Conservation (phyloP, 1,140 invertebrate species). For the Spodoptera litura region DNA sequence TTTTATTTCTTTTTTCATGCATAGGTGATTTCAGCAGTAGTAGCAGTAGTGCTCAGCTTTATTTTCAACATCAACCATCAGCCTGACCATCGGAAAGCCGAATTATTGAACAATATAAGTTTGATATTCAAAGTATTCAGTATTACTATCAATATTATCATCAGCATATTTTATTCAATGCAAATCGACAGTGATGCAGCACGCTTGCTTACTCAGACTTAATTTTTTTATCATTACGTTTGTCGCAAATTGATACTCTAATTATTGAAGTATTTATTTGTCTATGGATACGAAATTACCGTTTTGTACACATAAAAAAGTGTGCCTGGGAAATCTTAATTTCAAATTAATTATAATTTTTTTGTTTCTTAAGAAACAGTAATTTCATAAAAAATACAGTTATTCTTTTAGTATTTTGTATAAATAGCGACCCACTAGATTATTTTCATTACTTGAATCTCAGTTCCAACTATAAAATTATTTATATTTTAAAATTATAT, state of each 20-base stretch:
- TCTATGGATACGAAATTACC: neutral
- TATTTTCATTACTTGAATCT: no score
- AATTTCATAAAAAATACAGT: no score
- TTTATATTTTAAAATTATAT: no score
- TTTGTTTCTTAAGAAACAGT: no score
- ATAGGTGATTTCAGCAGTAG: constrained; percentile 88
- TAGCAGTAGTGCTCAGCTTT: constrained; percentile 87
- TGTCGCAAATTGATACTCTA: neutral
- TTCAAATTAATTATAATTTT: no score
- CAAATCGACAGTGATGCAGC: constrained; percentile 58
- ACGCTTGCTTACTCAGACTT: neutral
- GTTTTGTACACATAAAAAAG: no score
- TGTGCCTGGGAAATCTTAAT: no score
- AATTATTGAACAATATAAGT: constrained; percentile 88
- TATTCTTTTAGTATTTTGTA: no score
- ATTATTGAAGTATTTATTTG: neutral
- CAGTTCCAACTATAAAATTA: no score
- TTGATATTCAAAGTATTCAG: constrained; percentile 87
- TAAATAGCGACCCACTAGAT: no score
- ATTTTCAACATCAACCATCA: constrained; percentile 88
- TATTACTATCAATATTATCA: constrained; percentile 87
- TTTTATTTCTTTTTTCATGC: constrained; percentile 61
- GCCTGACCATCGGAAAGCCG: constrained; percentile 87
- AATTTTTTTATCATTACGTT: neutral
- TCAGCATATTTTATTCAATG: constrained; percentile 85